Base-by-base conservation (phyloP, 2,797 vertebrate genomes). In the Chloroceryle amazona region DNA sequence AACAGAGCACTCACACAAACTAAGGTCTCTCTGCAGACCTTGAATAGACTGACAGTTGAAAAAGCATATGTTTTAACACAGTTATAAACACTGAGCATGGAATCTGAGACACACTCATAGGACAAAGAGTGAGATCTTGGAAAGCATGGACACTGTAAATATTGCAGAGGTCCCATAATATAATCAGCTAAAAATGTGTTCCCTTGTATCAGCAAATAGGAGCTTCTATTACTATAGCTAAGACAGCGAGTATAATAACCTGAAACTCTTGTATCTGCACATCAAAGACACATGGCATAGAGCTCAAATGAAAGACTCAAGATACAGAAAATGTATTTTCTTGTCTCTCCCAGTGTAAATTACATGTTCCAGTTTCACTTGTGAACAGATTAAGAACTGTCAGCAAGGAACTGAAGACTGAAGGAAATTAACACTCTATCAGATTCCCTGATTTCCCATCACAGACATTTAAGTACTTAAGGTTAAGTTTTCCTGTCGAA, bases 221-320 rank as follows among this genome's bases (percentile, higher is more conserved):
- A 79, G 58, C 16, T 82, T 73, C n/a, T 47, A 17, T 71, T 88
- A 37, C 55, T 52, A 3, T 26, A 49, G 55, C 35, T 55, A 72
- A 72, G 28, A 35, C 5, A 70, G n/a, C 29, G 51, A 82, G 55
- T 52, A 28, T 44, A 44, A 49, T 39, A 74, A 86, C 67, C 83
- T 90, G 80, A 84, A 8, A 23, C 4, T 35, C 15, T 66, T 63
- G 3, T 66, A 60, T 76, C 70, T 89, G 62, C 63, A 52, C 76
- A 92, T 94, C 81, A 82, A 78, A 94, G 86, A 89, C 70, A 89
- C 83, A 93, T 73, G 80, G 39, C n/a, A 44, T 1, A 39, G 31
- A 73, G 33, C 60, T 91, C 44, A 71, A 74, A 15, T 1, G 9
- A 71, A 80, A 84, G 29, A 73, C 20, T 87, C 62, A 55, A 70